A percentile compares a stretch with the other conserved stretches of the same genome.
These are phyloP conservation scores for Dromaius novaehollandiae DNA, from an alignment of 2,113 vertebrate species.

Conservation along the genomic window DNA sequence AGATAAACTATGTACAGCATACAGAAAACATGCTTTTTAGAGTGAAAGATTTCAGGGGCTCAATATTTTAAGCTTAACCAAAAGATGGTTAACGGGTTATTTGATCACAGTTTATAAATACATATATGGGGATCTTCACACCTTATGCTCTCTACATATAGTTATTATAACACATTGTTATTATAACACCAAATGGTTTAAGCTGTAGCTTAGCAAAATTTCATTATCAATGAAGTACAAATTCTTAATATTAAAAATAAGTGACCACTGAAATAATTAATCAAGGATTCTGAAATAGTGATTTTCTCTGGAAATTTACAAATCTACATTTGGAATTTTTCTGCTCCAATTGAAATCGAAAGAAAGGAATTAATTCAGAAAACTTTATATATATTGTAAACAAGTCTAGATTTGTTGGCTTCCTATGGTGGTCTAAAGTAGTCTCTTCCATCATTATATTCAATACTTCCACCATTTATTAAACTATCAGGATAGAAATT, in stretches of 20 bases:
- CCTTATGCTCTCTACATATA: background rate
- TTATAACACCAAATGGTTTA: background rate
- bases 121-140: background rate
- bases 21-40: background rate
- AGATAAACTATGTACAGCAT: background rate
- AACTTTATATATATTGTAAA: background rate
- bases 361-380: background rate
- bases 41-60: background rate
- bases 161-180: background rate
- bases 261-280: background rate
- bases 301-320: background rate
- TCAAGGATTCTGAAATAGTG: background rate
- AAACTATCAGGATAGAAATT: background rate
- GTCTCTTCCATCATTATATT: background rate
- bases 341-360: background rate
- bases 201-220: background rate
- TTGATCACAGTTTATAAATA: background rate
- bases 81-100: background rate
- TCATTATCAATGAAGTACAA: background rate
- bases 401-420: accelerated
- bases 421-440: background rate
- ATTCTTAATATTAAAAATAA: background rate
- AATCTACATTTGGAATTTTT: background rate
- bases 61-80: background rate
- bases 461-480: background rate